Percentiles rank a stretch among this genome's conserved stretches.
These are phyloP conservation scores for Microcebus lehilahytsara DNA, from an alignment of 2,113 vertebrate species.

Conservation along the genomic window DNA sequence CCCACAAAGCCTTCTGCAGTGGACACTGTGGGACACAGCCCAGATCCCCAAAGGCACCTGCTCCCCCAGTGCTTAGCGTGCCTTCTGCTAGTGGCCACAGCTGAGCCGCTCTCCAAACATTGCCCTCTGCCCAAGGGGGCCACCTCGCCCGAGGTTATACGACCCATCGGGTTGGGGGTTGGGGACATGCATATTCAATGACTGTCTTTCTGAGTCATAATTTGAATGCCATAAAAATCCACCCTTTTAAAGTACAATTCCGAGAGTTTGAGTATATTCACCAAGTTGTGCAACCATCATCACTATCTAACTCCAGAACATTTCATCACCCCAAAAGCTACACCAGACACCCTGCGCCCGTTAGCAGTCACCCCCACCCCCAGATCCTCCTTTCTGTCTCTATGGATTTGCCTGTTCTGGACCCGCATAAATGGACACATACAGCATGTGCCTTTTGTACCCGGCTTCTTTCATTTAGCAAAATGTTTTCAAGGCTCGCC, in stretches of 20 bases:
- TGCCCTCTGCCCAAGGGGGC: not conserved
- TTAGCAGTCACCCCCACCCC: not conserved
- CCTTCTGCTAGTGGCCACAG: not conserved
- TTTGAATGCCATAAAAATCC: not conserved
- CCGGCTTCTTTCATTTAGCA: not conserved
- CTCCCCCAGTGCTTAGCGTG: not conserved
- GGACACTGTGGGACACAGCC: not conserved
- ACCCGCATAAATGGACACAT: not conserved
- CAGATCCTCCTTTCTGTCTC: not conserved
- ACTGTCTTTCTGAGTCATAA: not conserved
- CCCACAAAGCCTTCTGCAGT: not conserved
- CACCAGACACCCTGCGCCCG: not conserved
- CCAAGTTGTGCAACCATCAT: not conserved
- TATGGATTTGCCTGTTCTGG: not conserved
- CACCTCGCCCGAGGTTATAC: not conserved
- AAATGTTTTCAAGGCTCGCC: not conserved
- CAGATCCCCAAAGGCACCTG: accelerated
- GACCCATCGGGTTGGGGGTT: not conserved
- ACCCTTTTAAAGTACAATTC: not conserved
- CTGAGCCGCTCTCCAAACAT: not conserved
- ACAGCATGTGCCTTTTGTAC: not conserved
- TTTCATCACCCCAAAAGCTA: not conserved
- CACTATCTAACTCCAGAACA: not conserved
- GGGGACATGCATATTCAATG: not conserved
- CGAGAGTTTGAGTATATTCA: not conserved